Evolutionary conservation across 2,888 invertebrate genomes (phyloP).

Genomic region (Luperina testacea): DNA sequence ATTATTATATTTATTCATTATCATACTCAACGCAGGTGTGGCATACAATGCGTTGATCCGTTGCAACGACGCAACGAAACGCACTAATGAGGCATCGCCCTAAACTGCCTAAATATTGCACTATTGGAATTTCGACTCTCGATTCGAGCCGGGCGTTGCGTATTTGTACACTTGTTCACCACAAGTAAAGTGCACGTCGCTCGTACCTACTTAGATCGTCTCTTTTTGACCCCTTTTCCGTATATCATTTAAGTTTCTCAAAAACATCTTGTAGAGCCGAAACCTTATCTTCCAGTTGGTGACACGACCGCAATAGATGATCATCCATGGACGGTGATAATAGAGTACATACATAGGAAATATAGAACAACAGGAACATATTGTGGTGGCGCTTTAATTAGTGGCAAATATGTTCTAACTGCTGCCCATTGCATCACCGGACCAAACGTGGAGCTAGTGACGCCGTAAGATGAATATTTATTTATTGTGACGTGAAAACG

Average conservation of each 20-base stretch:
- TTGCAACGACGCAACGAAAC: too few relatives aligned
- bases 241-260: background rate
- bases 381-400: constrained; percentile 89
- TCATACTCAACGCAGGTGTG: too few relatives aligned
- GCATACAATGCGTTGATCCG: too few relatives aligned
- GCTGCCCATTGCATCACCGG: constrained; percentile 89
- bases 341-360: constrained; percentile 77
- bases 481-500: background rate
- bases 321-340: constrained; percentile 89
- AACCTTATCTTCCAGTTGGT: constrained; percentile 32
- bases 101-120: too few relatives aligned
- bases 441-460: constrained; percentile 74
- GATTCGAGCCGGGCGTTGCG: too few relatives aligned
- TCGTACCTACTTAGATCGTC: too few relatives aligned
- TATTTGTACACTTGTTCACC: too few relatives aligned
- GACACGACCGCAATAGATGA: constrained; percentile 82
- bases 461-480: constrained; percentile 78
- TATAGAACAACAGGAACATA: constrained; percentile 58
- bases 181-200: too few relatives aligned
- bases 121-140: too few relatives aligned
- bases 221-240: background rate
- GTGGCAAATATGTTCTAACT: constrained; percentile 87
- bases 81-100: too few relatives aligned
- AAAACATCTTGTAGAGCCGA: background rate
- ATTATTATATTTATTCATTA: too few relatives aligned